Evolutionary conservation across 1,140 invertebrate genomes (phyloP).

Genomic region (Drosophila albomicans): DNA sequence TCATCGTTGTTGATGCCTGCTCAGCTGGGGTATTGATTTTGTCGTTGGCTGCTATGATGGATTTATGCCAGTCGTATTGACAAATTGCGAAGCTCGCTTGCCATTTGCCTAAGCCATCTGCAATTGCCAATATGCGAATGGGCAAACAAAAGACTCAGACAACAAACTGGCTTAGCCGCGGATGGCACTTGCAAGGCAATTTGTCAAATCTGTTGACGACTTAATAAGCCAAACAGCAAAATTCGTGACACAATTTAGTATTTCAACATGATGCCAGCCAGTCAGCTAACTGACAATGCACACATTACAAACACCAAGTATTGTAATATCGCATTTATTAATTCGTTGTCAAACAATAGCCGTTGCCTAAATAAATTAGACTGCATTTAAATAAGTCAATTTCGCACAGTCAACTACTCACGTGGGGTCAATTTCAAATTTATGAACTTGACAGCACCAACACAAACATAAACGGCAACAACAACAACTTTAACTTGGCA

Average conservation of each 20-base stretch:
- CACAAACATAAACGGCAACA: constrained; percentile 7
- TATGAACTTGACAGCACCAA: constrained; percentile 67
- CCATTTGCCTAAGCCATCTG: constrained; percentile 63
- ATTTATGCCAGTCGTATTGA: constrained; percentile 76
- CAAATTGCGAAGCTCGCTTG: constrained; percentile 62
- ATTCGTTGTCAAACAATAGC: constrained; percentile 15
- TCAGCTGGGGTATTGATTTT: constrained; percentile 56
- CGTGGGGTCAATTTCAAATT: constrained; percentile 56
- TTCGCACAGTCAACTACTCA: constrained; percentile 26
- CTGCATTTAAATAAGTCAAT: constrained; percentile 31
- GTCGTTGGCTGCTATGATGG: constrained; percentile 58
- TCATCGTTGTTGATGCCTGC: constrained; percentile 19
- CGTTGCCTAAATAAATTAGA: constrained; percentile 10
- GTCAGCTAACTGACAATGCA: not conserved
- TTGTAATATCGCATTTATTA: constrained; percentile 22
- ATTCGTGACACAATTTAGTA: constrained; percentile 37
- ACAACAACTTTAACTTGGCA: constrained; percentile 36
- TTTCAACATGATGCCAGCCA: constrained; percentile 33
- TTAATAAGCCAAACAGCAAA: constrained; percentile 47
- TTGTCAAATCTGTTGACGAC: constrained; percentile 52
- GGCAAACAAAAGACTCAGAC: constrained; percentile 52
- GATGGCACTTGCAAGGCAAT: constrained; percentile 46
- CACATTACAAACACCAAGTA: constrained; percentile 2
- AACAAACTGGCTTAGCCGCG: constrained; percentile 27
- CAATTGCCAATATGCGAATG: constrained; percentile 48